Evolutionary conservation across 2,113 vertebrate species (phyloP).

Genomic region (Cairina moschata): DNA sequence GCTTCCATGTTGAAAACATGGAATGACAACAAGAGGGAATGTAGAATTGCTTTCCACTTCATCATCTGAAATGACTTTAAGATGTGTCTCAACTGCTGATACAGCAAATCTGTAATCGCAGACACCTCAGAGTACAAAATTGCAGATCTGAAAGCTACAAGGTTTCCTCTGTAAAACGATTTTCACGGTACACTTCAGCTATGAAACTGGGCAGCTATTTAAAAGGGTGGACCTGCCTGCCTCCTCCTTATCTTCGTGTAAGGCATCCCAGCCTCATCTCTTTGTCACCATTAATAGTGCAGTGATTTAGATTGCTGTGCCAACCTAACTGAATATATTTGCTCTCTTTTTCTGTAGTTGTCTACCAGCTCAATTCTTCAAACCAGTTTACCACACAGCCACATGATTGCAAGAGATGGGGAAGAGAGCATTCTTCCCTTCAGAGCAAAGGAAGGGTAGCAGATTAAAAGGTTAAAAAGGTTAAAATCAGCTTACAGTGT

Average conservation of each 20-base stretch:
- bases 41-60: background rate
- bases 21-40: background rate
- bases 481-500: background rate
- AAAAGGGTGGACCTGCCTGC: background rate
- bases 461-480: background rate
- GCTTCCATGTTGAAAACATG: background rate
- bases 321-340: background rate
- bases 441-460: background rate
- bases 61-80: background rate
- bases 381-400: background rate
- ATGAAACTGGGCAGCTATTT: background rate
- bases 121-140: background rate
- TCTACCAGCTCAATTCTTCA: background rate
- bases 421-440: fast-evolving
- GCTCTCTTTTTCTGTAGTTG: background rate
- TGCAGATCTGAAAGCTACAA: fast-evolving
- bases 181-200: background rate
- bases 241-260: background rate
- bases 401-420: fast-evolving
- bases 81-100: background rate
- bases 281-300: background rate
- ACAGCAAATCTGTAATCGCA: background rate
- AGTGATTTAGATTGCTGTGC: background rate
- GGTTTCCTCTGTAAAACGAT: background rate
- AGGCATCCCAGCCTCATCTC: background rate